Base-by-base conservation (phyloP, 2,888 invertebrate genomes). In the Tachina grossa region DNA sequence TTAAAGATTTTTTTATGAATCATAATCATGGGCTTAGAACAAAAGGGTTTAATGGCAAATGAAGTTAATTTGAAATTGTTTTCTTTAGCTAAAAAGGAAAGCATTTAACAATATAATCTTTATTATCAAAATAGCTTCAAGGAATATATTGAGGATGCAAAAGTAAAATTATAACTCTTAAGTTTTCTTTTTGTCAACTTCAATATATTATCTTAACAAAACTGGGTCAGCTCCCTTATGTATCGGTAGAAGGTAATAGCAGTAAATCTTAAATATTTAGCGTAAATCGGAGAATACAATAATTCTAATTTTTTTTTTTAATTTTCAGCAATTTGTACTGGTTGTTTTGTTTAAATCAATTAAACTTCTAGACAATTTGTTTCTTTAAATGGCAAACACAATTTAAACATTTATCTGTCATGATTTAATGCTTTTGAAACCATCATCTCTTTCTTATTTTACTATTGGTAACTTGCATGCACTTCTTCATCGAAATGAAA, bases 361-460 rank as follows among this genome's bases (percentile, higher is more conserved):
- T 43, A 4, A 43, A 16, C 1, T 61, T 47, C 31, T 31, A 1
- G 31, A 31, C 14, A 16, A 39, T 39, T 61, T 16, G 14, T 22
- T 19, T 8, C 45, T 31, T 57, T 16, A 10, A 10, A 49, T 9
- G 13, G 31, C 31, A 31, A 31, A 31, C 41, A 65, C 63, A 76
- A 82, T 43, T 71, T 71, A 22, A 63, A 57, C 41, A 57, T 53
- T 47, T 55, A 41, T 61, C 41, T 75, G 55, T 11, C 14, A 53
- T 47, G 75, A 75, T 65, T 85, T 69, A 85, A 85, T 76, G 85
- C 75, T 71, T 61, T 79, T 83, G 53, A 66, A 71, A 77, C n/a
- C 16, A 45, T 14, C 16, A 45, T 53, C 41, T 76, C 68, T 13
- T 11, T 41, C 41, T 31, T 3, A 19, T 16, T 68, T 41, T n/a